These are phyloP conservation scores for Micronisus gabar DNA, from an alignment of 2,113 vertebrate species.

Conservation along the genomic window DNA sequence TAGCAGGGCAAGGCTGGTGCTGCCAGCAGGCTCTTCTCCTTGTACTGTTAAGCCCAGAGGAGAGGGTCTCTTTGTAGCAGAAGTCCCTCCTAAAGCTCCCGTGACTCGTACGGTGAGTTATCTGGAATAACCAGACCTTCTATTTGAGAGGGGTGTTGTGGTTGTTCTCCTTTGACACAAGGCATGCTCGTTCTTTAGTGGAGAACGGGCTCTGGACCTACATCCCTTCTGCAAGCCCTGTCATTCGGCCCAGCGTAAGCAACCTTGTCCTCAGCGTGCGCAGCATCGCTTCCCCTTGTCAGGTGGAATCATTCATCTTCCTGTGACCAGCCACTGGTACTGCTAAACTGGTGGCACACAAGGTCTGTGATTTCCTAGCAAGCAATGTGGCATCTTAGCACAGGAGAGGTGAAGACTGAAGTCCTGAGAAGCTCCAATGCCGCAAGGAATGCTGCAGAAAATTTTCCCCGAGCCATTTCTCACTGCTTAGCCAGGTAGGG, in stretches of 20 bases:
- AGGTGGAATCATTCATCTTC: background rate
- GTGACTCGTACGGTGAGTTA: background rate
- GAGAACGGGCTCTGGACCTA: too few species aligned
- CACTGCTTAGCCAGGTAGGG: too few species aligned
- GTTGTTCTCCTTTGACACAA: background rate
- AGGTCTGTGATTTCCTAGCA: background rate
- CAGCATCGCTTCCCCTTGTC: background rate
- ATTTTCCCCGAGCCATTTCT: too few species aligned
- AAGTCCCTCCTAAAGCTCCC: background rate
- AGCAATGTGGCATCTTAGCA: background rate
- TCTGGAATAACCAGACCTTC: background rate
- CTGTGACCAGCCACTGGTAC: background rate
- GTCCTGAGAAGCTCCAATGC: background rate
- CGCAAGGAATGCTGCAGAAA: background rate
- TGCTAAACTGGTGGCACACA: background rate
- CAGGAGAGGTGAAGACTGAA: background rate
- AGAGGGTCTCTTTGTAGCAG: background rate
- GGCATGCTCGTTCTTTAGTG: background rate
- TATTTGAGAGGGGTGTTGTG: background rate
- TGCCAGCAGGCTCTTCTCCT: background rate
- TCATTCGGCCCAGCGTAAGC: background rate
- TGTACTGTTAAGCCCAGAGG: background rate
- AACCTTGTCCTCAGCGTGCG: background rate
- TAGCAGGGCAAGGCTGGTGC: background rate
- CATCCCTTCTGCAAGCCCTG: background rate